Evolutionary conservation across 2,797 vertebrate genomes (phyloP).

Genomic region (Scolopax bukidnonensis): DNA sequence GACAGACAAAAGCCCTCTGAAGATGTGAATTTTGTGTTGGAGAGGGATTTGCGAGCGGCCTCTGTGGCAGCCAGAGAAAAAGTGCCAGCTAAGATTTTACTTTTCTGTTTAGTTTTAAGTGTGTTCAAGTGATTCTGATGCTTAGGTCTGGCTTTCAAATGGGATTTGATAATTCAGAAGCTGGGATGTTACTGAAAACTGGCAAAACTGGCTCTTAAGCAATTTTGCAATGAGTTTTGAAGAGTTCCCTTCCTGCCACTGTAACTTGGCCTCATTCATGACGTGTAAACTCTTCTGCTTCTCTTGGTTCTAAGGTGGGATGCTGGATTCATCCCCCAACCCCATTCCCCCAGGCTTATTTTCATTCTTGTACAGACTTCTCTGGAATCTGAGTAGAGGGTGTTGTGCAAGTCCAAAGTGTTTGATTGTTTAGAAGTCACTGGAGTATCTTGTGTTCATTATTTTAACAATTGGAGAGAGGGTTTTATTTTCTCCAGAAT

Average conservation of each 20-base stretch:
- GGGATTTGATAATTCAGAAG: not conserved
- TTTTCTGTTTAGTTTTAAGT: not conserved
- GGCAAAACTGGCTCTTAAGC: not conserved
- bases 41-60: not conserved
- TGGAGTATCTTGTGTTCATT: constrained; percentile 51
- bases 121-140: not conserved
- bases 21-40: fast-evolving
- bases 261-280: not conserved
- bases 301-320: not conserved
- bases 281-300: not conserved
- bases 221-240: not conserved
- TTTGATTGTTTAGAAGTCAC: constrained; percentile 65
- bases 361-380: not conserved
- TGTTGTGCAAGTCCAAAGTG: not conserved
- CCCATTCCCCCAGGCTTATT: not conserved
- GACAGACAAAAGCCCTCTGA: not conserved
- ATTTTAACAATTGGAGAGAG: constrained; percentile 67
- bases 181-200: not conserved
- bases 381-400: constrained; percentile 1
- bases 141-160: not conserved
- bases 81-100: not conserved
- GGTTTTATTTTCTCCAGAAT: constrained; percentile 66
- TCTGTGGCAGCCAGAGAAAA: not conserved
- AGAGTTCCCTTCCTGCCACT: not conserved
- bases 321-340: not conserved